Evolutionary conservation across 92 coral and sea anemone species (phyloP).

Genomic region (Nematostella vectensis): DNA sequence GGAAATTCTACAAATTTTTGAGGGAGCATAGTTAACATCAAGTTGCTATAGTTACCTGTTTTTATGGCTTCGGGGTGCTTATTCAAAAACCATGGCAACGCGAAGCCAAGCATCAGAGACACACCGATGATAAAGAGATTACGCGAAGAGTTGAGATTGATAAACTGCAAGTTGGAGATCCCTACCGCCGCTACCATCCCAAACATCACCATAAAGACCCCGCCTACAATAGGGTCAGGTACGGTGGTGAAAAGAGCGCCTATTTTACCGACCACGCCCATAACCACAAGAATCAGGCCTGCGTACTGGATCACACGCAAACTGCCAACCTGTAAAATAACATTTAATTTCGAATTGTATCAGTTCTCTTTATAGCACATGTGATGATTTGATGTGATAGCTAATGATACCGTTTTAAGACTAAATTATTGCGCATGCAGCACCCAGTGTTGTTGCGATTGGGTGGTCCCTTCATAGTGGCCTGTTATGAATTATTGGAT

Average conservation of each 20-base stretch:
- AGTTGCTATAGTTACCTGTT: slow-evolving; percentile 36
- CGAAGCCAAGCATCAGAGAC: slow-evolving; percentile 73
- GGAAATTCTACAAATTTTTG: too few relatives aligned
- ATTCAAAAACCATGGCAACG: slow-evolving; percentile 61
- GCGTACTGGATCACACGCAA: slow-evolving; percentile 73
- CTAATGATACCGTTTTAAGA: too few relatives aligned
- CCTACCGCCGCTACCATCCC: slow-evolving; percentile 92
- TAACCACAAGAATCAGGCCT: slow-evolving; percentile 50
- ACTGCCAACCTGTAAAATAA: slow-evolving; percentile 61
- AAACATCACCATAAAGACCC: slow-evolving; percentile 83
- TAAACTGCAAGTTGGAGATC: slow-evolving; percentile 83
- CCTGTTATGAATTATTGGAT: too few relatives aligned
- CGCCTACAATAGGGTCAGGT: slow-evolving; percentile 92
- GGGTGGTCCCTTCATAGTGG: too few relatives aligned
- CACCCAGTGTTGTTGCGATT: too few relatives aligned
- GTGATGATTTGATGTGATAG: too few relatives aligned
- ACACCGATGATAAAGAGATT: slow-evolving; percentile 79
- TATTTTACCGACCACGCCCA: slow-evolving; percentile 71
- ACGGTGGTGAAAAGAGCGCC: slow-evolving; percentile 92
- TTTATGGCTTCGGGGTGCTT: slow-evolving; percentile 41
- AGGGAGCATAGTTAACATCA: too few relatives aligned
- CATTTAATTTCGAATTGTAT: not conserved
- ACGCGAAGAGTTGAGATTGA: slow-evolving; percentile 79
- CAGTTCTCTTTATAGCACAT: too few relatives aligned
- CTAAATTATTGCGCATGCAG: too few relatives aligned